Conservation (phyloP, 2,888 invertebrate genomes). For the Phyto melanocephala region DNA sequence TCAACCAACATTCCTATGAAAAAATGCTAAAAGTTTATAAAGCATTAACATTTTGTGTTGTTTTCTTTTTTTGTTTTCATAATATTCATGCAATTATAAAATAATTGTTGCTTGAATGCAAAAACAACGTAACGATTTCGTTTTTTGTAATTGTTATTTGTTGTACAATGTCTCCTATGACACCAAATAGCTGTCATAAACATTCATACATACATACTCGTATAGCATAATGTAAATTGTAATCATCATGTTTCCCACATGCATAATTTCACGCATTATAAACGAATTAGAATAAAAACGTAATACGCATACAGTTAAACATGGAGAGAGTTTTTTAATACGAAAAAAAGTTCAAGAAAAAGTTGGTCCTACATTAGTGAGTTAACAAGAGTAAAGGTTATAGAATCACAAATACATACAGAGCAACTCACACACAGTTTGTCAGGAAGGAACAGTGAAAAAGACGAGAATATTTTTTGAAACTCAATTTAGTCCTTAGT, state of each 20-base stretch:
- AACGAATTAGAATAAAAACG: slow-evolving; percentile 44
- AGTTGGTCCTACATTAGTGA: slow-evolving; percentile 62
- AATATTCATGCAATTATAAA: slow-evolving; percentile 56
- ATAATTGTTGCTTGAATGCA: slow-evolving; percentile 53
- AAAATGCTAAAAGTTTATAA: not conserved
- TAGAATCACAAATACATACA: slow-evolving; percentile 28
- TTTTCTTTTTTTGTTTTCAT: not conserved
- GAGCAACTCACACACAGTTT: not conserved
- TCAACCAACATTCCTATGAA: too few relatives aligned
- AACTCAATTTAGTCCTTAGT: too few relatives aligned
- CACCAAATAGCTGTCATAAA: not conserved
- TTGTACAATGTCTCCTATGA: slow-evolving; percentile 29
- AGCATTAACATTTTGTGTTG: not conserved
- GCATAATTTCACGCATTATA: slow-evolving; percentile 65
- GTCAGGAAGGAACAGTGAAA: not conserved
- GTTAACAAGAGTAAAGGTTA: slow-evolving; percentile 59
- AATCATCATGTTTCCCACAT: slow-evolving; percentile 61
- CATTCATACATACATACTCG: not conserved
- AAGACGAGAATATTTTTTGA: too few relatives aligned
- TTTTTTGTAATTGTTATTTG: slow-evolving; percentile 5
- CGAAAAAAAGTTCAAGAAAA: slow-evolving; percentile 20
- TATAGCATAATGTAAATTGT: slow-evolving; percentile 20
- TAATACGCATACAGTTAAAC: not conserved
- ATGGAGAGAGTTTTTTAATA: not conserved
- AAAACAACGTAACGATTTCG: slow-evolving; percentile 20